Base-by-base conservation (phyloP, 92 coral and sea anemone species). In the Umimayanthus chanpuru region DNA sequence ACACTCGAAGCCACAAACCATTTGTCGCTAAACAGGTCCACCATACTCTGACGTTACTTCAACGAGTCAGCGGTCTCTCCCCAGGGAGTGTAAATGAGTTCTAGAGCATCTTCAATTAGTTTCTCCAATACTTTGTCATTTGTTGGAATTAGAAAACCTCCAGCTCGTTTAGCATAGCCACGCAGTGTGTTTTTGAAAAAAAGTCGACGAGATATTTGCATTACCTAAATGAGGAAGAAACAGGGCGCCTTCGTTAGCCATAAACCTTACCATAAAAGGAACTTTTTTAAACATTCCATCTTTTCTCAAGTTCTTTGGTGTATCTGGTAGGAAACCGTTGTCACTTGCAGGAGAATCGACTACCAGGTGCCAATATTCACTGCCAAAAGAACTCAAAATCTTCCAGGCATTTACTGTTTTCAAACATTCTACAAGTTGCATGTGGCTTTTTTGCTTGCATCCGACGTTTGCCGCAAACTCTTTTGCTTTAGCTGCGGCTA, bases 11-110 rank as follows among this genome's bases (percentile, higher is more conserved):
- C 36, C 36, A 32, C 36, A 32, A 32, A 32, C 36, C 36, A 32
- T 32, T 32, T 32, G 84, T 93, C 96, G 2, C 94, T 89, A 43
- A 73, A 82, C 55, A 93, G 81, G 81, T 88, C 79, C 32, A 91
- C 88, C 25, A 93, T 61, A 30, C 67, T 85, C 41, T 84, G 36
- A 4, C 56, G 74, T 28, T 92, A 88, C 66, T 86, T 81, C 53
- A 75, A 81, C 12, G 94, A 71, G 88, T 32, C 36, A 32, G 36
- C 36, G 36, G 36, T 32, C 36, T 32, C 36, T 32, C 36, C 36
- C 36, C 36, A 93, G 1, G 96, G 96, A 8, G 91, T 89, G 92
- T 93, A 93, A 79, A 85, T 90, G 40, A 93, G 89, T 49, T 92
- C 93, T 16, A 93, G 65, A 25, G 96, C 94, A 73, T 93, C 96